Conservation (phyloP, 2,113 vertebrate genomes). For the Proteles cristata region DNA sequence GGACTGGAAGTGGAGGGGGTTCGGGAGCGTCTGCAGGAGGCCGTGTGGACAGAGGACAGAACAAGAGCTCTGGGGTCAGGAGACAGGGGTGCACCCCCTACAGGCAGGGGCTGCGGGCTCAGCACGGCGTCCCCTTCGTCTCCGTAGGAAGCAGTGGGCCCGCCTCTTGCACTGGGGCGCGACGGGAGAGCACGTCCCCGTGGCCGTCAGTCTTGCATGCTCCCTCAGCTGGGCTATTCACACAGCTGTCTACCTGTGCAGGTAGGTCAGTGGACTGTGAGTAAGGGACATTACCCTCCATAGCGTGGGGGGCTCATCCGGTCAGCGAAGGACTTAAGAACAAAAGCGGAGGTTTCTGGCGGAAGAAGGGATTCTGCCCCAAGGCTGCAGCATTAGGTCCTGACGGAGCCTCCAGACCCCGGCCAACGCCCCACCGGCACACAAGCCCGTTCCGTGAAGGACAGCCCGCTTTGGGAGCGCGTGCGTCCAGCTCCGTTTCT, state of each 20-base stretch:
- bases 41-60: neutral
- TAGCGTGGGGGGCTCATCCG: neutral
- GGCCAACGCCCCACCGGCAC: neutral
- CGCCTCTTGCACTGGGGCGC: fast-evolving
- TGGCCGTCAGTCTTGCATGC: no score
- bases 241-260: neutral
- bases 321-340: no score
- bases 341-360: neutral
- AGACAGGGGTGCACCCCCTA: fast-evolving
- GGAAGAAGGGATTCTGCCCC: neutral
- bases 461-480: no score
- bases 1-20: fast-evolving
- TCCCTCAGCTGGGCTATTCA: no score
- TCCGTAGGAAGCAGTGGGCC: no score
- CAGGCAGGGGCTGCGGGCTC: no score
- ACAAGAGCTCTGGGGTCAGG: neutral
- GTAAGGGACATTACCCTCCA: no score
- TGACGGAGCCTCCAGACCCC: neutral
- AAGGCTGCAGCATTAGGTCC: neutral
- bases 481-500: no score
- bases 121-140: no score
- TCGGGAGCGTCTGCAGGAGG: neutral
- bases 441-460: neutral
- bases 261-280: neutral
- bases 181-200: neutral